Evolutionary conservation across 1,140 invertebrate species (phyloP).

Genomic region (Akabosia matsudoensis): DNA sequence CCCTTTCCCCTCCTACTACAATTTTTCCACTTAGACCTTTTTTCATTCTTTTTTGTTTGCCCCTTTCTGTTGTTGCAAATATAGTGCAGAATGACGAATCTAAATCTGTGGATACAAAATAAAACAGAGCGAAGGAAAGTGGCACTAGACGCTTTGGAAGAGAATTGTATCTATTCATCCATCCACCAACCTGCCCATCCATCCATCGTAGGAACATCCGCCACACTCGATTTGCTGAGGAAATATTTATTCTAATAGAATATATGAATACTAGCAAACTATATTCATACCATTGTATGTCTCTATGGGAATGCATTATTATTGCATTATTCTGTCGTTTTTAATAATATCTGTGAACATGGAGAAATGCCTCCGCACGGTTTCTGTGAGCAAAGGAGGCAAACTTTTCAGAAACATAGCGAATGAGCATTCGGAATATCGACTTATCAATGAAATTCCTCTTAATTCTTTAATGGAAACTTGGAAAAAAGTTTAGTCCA

Average conservation of each 20-base stretch:
- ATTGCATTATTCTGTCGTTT: background rate
- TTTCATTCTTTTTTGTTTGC: background rate
- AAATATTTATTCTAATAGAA: too few relatives aligned
- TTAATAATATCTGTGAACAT: background rate
- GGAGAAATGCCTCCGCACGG: background rate
- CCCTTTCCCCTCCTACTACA: background rate
- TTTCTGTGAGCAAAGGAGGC: background rate
- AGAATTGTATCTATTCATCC: too few relatives aligned
- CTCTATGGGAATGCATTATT: background rate
- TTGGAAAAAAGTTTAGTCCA: too few relatives aligned
- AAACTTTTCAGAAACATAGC: background rate
- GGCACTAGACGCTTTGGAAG: too few relatives aligned
- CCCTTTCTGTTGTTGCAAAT: background rate
- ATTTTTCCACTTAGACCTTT: too few relatives aligned
- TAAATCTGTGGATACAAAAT: background rate
- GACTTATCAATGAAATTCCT: too few relatives aligned
- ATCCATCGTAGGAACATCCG: background rate
- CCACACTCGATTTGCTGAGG: background rate
- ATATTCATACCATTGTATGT: too few relatives aligned
- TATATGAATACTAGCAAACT: too few relatives aligned
- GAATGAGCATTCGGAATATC: too few relatives aligned
- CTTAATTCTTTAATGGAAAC: too few relatives aligned
- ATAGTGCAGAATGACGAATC: background rate
- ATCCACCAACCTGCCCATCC: background rate
- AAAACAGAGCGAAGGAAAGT: too few relatives aligned